Evolutionary conservation across 2,113 vertebrate species (phyloP).

Genomic region (Actenoides lindsayi): DNA sequence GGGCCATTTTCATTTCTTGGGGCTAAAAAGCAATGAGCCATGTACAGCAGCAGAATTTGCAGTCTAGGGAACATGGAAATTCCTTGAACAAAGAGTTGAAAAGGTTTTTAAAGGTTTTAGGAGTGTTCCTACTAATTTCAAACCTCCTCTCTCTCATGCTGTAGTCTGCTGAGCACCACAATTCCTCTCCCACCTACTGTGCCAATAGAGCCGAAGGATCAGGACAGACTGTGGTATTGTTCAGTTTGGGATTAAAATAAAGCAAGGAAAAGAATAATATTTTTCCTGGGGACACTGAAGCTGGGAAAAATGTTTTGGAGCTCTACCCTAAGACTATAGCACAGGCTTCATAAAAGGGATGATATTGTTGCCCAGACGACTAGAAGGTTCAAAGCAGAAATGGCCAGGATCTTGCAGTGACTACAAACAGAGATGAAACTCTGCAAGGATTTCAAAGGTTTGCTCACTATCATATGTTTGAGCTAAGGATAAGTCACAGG

Average conservation of each 20-base stretch:
- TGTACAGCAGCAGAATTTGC: background rate
- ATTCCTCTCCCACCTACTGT: background rate
- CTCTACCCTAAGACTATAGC: background rate
- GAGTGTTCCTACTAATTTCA: background rate
- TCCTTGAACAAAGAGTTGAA: background rate
- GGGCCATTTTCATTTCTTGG: background rate
- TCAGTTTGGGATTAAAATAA: background rate
- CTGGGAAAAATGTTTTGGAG: background rate
- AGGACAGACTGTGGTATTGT: background rate
- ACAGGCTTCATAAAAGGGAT: background rate
- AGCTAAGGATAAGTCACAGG: background rate
- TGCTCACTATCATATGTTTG: background rate
- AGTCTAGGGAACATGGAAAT: background rate
- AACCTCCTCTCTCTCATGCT: background rate
- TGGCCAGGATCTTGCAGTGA: background rate
- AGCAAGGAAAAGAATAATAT: background rate
- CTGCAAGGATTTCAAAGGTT: background rate
- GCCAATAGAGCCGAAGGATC: background rate
- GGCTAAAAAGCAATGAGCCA: slow-evolving; percentile 8
- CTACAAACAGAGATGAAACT: background rate
- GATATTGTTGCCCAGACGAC: background rate
- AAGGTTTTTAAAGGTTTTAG: background rate
- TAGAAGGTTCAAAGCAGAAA: background rate
- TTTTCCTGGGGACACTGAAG: background rate
- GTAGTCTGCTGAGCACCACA: background rate